Conservation (phyloP, 2,797 vertebrate species). For the Nasua narica region DNA sequence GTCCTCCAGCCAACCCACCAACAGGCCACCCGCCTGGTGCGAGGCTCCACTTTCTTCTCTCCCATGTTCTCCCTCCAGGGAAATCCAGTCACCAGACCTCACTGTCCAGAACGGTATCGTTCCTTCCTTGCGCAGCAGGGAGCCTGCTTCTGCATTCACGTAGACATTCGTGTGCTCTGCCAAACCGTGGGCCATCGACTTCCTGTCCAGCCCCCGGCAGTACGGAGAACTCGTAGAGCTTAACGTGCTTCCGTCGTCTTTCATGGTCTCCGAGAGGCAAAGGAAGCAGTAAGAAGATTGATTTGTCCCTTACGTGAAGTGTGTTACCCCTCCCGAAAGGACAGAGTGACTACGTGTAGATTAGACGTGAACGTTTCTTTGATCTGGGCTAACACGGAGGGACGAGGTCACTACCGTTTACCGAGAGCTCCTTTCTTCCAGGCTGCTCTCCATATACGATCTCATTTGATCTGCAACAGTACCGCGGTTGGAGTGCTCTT, state of each 20-base stretch:
- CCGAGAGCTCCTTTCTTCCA: neutral
- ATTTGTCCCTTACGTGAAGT: neutral
- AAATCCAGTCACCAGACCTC: neutral
- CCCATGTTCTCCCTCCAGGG: neutral
- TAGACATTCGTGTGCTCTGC: neutral
- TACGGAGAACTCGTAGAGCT: neutral
- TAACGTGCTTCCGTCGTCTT: neutral
- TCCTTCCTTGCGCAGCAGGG: neutral
- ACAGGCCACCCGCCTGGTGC: neutral
- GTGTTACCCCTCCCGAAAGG: neutral
- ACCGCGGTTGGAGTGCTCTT: neutral
- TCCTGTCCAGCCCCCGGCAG: neutral
- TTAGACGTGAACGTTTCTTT: neutral
- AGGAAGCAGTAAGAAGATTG: neutral
- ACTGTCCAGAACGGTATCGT: neutral
- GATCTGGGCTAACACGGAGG: neutral
- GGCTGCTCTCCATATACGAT: neutral
- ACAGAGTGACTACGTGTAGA: neutral
- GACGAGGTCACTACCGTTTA: neutral
- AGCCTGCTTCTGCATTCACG: neutral
- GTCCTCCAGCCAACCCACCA: neutral
- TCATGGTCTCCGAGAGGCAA: too few species aligned
- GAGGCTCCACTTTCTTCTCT: neutral
- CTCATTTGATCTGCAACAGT: neutral
- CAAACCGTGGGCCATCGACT: neutral